Percentiles rank a stretch among this genome's conserved stretches.
phyloP scores from a whole-genome alignment of 1,140 invertebrate genomes.

The Lucilia cuprina region DNA sequence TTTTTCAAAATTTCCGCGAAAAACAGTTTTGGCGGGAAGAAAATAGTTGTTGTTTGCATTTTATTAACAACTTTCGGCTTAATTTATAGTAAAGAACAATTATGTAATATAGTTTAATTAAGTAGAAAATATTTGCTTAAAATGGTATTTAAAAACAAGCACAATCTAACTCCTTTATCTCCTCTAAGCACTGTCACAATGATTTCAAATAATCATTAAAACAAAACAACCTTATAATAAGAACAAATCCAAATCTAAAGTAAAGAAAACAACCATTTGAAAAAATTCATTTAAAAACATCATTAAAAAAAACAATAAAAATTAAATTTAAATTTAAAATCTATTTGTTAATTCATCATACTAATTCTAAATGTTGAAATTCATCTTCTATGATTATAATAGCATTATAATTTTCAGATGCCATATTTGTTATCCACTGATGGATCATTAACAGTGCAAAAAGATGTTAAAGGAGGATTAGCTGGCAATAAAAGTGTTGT shows the following conservation, averaged over 20 bases:
- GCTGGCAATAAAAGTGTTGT: constrained; percentile 60
- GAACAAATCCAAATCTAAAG: too few relatives aligned
- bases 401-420: constrained; percentile 51
- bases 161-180: background rate
- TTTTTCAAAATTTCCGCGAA: too few relatives aligned
- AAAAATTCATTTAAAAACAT: background rate
- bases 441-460: constrained; percentile 60
- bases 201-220: background rate
- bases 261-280: too few relatives aligned
- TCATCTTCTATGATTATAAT: constrained; percentile 15
- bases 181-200: background rate
- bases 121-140: background rate
- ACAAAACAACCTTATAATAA: too few relatives aligned
- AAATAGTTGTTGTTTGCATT: too few relatives aligned
- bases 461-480: constrained; percentile 59
- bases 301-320: background rate
- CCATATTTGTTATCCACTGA: constrained; percentile 61
- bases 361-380: constrained; percentile 8
- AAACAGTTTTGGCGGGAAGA: background rate
- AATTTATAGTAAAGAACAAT: background rate
- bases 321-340: background rate
- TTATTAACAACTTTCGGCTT: background rate
- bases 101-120: background rate
- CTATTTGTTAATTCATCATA: background rate
- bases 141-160: background rate